These are phyloP conservation scores for Phyllotreta cruciferae DNA, from an alignment of 2,888 invertebrate genomes.

Conservation along the genomic window DNA sequence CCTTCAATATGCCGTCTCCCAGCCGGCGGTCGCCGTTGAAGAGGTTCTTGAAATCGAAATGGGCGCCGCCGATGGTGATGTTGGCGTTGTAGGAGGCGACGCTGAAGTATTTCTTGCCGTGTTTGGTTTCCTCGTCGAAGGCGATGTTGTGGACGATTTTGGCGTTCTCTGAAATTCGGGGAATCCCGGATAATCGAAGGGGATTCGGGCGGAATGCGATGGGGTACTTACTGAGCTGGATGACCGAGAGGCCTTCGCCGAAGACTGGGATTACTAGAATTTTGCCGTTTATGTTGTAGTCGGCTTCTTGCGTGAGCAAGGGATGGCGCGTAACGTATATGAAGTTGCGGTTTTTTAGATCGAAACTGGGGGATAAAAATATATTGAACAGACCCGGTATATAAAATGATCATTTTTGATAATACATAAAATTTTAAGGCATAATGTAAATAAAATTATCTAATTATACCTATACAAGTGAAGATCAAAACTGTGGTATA, in stretches of 20 bases:
- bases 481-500: too few species aligned
- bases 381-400: too few species aligned
- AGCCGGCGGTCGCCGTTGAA: conserved; percentile 45
- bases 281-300: conserved; percentile 39
- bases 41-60: conserved; percentile 41
- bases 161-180: conserved; percentile 19
- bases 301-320: conserved; percentile 27
- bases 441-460: too few species aligned
- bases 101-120: conserved; percentile 21
- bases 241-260: conserved; percentile 36
- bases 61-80: conserved; percentile 22
- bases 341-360: conserved; percentile 33
- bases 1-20: conserved; percentile 39
- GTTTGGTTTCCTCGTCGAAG: conserved; percentile 35
- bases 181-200: too few species aligned
- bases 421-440: too few species aligned
- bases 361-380: conserved; percentile 18
- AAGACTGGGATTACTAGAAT: conserved; percentile 38
- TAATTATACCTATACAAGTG: too few species aligned
- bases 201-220: not conserved
- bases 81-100: conserved; percentile 28
- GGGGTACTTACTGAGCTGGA: conserved; percentile 35
- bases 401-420: too few species aligned
- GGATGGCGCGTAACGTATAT: conserved; percentile 32
- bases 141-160: conserved; percentile 20